Conservation (phyloP, 2,888 invertebrate genomes). For the Chromoteleia sp. region DNA sequence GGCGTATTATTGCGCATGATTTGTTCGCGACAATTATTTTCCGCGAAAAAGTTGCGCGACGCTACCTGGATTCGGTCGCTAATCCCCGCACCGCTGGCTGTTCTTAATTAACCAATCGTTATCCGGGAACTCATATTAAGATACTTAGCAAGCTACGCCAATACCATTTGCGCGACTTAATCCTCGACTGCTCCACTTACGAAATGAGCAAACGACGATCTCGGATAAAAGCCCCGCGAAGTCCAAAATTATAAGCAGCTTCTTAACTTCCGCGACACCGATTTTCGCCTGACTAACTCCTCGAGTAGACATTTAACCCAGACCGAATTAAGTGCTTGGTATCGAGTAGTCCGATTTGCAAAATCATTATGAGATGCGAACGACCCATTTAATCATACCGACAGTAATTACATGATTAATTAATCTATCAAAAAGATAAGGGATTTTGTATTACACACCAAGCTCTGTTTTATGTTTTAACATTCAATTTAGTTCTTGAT, state of each 20-base stretch:
- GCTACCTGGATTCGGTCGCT: slow-evolving; percentile 31
- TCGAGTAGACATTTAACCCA: slow-evolving; percentile 17
- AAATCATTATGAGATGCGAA: slow-evolving; percentile 6
- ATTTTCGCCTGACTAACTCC: slow-evolving; percentile 44
- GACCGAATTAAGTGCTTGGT: slow-evolving; percentile 13
- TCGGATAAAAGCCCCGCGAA: slow-evolving; percentile 48
- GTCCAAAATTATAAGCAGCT: slow-evolving; percentile 62
- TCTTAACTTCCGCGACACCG: slow-evolving; percentile 34
- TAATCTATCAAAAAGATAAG: not conserved
- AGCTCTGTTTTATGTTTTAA: too few relatives aligned
- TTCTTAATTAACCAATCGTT: slow-evolving; percentile 68
- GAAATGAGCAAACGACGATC: slow-evolving; percentile 43
- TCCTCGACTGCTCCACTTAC: slow-evolving; percentile 39
- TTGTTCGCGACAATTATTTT: slow-evolving; percentile 60
- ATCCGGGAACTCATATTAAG: slow-evolving; percentile 44
- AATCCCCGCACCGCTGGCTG: slow-evolving; percentile 30
- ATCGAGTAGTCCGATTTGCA: slow-evolving; percentile 20
- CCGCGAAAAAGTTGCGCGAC: slow-evolving; percentile 8
- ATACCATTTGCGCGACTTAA: slow-evolving; percentile 49
- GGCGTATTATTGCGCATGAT: slow-evolving; percentile 39
- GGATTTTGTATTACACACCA: not conserved
- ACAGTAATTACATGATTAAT: slow-evolving; percentile 18
- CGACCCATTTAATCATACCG: slow-evolving; percentile 19
- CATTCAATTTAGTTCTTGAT: too few relatives aligned
- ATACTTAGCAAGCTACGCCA: slow-evolving; percentile 52